phyloP scores from a whole-genome alignment of 2,113 vertebrate species.

The Corvus hawaiiensis region DNA sequence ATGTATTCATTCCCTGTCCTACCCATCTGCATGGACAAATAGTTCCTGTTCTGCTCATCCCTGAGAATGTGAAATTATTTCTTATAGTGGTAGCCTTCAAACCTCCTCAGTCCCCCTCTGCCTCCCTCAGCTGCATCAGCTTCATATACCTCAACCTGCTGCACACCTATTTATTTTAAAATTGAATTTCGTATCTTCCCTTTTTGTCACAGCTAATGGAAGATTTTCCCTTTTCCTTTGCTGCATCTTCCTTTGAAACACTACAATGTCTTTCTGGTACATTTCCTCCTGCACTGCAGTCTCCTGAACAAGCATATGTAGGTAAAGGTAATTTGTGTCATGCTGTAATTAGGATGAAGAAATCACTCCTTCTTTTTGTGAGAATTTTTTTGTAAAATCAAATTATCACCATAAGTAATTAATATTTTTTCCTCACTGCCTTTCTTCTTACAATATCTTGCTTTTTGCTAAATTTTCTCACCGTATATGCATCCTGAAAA shows the following conservation, averaged over 20 bases:
- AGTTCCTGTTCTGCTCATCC: neutral
- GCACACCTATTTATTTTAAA: neutral
- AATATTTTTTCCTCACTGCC: neutral
- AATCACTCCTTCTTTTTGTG: neutral
- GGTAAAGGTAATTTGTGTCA: neutral
- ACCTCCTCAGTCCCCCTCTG: fast-evolving
- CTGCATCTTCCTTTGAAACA: neutral
- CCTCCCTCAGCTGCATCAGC: neutral
- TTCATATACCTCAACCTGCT: neutral
- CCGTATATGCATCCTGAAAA: neutral
- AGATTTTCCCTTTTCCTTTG: neutral
- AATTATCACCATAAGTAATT: neutral
- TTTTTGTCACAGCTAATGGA: neutral
- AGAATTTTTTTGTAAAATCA: neutral
- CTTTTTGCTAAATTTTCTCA: neutral
- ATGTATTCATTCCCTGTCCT: neutral
- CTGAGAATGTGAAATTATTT: neutral
- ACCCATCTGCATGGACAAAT: neutral
- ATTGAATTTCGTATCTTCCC: neutral
- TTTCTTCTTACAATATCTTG: neutral
- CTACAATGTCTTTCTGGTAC: neutral
- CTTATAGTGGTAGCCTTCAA: neutral
- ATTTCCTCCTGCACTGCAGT: neutral
- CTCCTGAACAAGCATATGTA: neutral
- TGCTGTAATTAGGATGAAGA: neutral